Percentiles rank a stretch among this genome's conserved stretches.
Conservation (phyloP, 2,888 invertebrate genomes). For the Morpho deidamia region DNA sequence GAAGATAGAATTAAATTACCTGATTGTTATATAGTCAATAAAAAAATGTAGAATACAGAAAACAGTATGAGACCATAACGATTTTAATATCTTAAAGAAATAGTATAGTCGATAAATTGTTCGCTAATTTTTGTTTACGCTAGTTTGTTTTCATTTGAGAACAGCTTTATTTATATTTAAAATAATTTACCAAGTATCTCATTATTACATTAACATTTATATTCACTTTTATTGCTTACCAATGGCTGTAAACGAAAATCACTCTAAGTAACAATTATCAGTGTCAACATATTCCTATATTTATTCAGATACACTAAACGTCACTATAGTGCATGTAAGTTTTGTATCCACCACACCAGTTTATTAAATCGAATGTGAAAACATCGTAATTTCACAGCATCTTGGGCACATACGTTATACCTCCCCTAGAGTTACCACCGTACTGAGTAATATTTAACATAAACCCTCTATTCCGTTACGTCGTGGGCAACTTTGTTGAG, state of each 20-base stretch:
- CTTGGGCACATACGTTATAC: constrained; percentile 40
- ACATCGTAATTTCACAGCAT: constrained; percentile 31
- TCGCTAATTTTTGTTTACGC: too few relatives aligned
- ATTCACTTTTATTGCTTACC: constrained; percentile 4
- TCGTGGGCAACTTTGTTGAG: constrained; percentile 4
- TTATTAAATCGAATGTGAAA: constrained; percentile 4
- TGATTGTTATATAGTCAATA: too few relatives aligned
- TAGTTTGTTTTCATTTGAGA: too few relatives aligned
- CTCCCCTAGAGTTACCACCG: constrained; percentile 47
- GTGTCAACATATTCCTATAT: not conserved
- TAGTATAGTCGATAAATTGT: too few relatives aligned
- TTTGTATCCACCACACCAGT: not conserved
- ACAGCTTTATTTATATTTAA: too few relatives aligned
- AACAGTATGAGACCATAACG: too few relatives aligned
- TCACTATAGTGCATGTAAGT: constrained; percentile 5
- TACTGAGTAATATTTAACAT: constrained; percentile 36
- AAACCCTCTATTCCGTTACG: constrained; percentile 8
- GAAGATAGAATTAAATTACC: too few relatives aligned
- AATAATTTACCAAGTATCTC: too few relatives aligned
- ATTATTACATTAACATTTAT: too few relatives aligned
- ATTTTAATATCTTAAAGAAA: too few relatives aligned
- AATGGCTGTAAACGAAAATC: not conserved
- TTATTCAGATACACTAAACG: not conserved
- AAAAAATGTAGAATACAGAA: too few relatives aligned
- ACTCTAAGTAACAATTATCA: not conserved